Base-by-base conservation (phyloP, 1,140 invertebrate genomes). In the Drosophila pachea region DNA sequence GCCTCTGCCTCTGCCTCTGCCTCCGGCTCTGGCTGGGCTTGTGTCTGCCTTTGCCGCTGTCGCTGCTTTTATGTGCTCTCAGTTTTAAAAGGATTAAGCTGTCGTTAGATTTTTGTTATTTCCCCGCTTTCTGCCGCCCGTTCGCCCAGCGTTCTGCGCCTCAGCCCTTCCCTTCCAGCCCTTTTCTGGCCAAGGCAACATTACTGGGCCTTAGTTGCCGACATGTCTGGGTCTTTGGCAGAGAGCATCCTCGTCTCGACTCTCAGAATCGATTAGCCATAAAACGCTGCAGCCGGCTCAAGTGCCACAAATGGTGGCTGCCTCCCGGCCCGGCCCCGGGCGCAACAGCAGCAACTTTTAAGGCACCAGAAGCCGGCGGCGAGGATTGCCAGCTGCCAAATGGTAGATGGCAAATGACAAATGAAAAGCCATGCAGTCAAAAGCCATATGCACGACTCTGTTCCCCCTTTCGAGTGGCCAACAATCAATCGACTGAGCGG, bases 51-150 rank as follows among this genome's bases (percentile, higher is more conserved):
- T 63, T 58, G 60, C 49, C 56, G 64, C 50, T 62, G 76, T 77
- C 56, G 64, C 50, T 62, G 76, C 76, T 73, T 79, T 79, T 79
- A 79, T 79, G 76, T 81, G 76, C 76, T 76, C 76, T 81, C 76
- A 81, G 76, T 79, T 79, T 79, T 79, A 79, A 79, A 79, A 81
- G 76, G 76, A 79, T 79, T 79, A 79, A 81, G 76, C 76, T 79
- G 77, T 81, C 77, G 76, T 79, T 79, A 78, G 76, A 81, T 64
- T 78, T 78, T 75, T 72, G 74, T 65, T 62, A 50, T 40, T 40
- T 43, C 33, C n/a, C 35, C 22, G 32, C 33, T 7, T 5, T 29
- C 22, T 7, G 22, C 3, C 22, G 4, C n/a, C 14, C 12, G 45
- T 2, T 32, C 40, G n/a, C 31, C 22, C 5, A 14, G 43, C 45